Evolutionary conservation across 2,888 invertebrate species (phyloP).

Genomic region (Sipha maydis): DNA sequence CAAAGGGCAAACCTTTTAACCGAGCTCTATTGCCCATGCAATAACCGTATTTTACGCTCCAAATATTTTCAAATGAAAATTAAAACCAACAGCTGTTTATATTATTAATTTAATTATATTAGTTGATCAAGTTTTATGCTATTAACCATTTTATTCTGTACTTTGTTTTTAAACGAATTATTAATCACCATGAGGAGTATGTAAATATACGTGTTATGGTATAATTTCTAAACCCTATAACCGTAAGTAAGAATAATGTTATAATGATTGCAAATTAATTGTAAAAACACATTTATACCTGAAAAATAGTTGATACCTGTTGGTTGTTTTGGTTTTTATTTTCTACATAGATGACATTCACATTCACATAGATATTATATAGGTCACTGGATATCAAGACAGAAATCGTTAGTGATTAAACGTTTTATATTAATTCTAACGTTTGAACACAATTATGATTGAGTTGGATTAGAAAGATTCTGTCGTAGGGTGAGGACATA

Average conservation of each 20-base stretch:
- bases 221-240: too few relatives aligned
- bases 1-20: slow-evolving; percentile 38
- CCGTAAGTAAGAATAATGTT: too few relatives aligned
- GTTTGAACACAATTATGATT: neutral
- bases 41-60: slow-evolving; percentile 41
- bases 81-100: slow-evolving; percentile 42
- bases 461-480: neutral
- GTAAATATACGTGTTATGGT: too few relatives aligned
- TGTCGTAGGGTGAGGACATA: neutral
- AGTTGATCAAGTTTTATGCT: neutral
- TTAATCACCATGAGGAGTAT: too few relatives aligned
- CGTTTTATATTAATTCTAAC: slow-evolving; percentile 1
- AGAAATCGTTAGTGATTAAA: slow-evolving; percentile 31
- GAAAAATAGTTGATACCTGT: slow-evolving; percentile 21
- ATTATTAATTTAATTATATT: slow-evolving; percentile 38
- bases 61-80: slow-evolving; percentile 45
- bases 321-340: neutral
- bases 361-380: neutral
- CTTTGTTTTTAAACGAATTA: too few relatives aligned
- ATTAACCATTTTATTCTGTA: neutral
- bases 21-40: slow-evolving; percentile 32
- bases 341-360: too few relatives aligned
- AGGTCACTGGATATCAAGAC: slow-evolving; percentile 1
- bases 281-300: too few relatives aligned
- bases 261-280: too few relatives aligned